phyloP scores from a whole-genome alignment of 2,113 vertebrate species.

The Sus scrofa region T2T-Sscrofa CM000824.6:181148501-181149000 shows the following conservation, averaged over 20 bases:
- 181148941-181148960: not conserved
- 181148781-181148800: constrained; percentile 1
- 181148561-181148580: constrained; percentile 69
- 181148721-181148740: not conserved
- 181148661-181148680: constrained; percentile 61
- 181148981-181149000: not conserved
- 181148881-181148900: not conserved
- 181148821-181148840: not conserved
- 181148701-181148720: constrained; percentile 59
- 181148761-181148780: constrained; percentile 17
- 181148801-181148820: not conserved
- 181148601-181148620: constrained; percentile 80
- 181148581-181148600: constrained; percentile 77
- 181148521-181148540: constrained; percentile 65
- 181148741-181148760: not conserved
- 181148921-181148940: not conserved
- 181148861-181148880: not conserved
- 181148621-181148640: constrained; percentile 67
- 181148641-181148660: constrained; percentile 75
- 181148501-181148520: constrained; percentile 63
- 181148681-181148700: not conserved
- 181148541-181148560: constrained; percentile 77
- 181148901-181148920: not conserved
- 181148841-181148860: not conserved
- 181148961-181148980: not conserved